Percentiles rank a stretch among this genome's conserved stretches.
phyloP scores from a whole-genome alignment of 37 sponge, comb jelly and placozoan genomes.

The Ephydatia muelleri region DNA sequence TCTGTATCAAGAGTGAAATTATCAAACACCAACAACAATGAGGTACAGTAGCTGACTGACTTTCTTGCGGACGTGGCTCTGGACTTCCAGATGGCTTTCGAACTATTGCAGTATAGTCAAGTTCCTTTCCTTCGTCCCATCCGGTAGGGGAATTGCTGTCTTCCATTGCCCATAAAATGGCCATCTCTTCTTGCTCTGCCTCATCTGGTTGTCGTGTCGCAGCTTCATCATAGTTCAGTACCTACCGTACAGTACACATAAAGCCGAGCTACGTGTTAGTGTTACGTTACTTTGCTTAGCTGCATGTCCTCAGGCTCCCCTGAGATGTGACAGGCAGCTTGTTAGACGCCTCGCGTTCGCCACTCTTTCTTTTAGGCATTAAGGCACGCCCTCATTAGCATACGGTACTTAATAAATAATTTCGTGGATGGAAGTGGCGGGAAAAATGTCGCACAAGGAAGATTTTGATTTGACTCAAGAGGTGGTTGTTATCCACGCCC shows the following conservation, averaged over 20 bases:
- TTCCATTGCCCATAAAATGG: conserved; percentile 67
- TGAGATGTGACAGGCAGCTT: not conserved
- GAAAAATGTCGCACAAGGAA: conserved; percentile 1
- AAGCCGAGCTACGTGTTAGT: not conserved
- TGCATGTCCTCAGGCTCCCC: not conserved
- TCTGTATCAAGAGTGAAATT: no score
- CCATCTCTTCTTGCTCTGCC: conserved; percentile 51
- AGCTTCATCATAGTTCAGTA: not conserved
- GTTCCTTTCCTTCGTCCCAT: conserved; percentile 75
- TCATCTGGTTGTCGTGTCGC: not conserved
- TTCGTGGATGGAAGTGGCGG: not conserved
- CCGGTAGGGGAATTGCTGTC: conserved; percentile 34
- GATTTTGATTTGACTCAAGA: conserved; percentile 13
- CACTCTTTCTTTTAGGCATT: not conserved
- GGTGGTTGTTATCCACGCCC: no score
- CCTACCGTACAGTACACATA: not conserved
- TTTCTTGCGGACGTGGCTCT: conserved; percentile 16
- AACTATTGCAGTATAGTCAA: conserved; percentile 55
- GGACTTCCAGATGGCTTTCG: not conserved
- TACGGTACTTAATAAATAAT: not conserved
- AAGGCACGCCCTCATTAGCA: not conserved
- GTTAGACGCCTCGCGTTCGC: not conserved
- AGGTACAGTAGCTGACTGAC: conserved; percentile 15
- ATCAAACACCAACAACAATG: no score
- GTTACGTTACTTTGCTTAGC: not conserved